Percentiles rank a stretch among this genome's conserved stretches.
These are phyloP conservation scores for Polylopha cassiicola DNA, from an alignment of 2,888 invertebrate species.

Conservation along the genomic window DNA sequence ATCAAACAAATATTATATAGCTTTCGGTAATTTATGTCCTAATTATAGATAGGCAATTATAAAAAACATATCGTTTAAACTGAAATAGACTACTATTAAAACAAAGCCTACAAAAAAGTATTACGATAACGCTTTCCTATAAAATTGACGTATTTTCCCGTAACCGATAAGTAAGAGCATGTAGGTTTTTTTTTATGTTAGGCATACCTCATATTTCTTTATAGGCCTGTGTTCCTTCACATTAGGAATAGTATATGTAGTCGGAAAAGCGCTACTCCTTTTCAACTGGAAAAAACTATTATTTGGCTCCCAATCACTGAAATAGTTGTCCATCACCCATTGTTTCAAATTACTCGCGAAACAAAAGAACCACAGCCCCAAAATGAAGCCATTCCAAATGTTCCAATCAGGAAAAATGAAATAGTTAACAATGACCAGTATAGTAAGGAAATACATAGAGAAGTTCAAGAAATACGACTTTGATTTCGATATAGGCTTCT, in stretches of 20 bases:
- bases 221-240: constrained; percentile 79
- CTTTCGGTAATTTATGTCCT: too few relatives aligned
- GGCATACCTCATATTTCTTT: constrained; percentile 76
- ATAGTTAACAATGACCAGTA: constrained; percentile 52
- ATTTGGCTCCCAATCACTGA: constrained; percentile 51
- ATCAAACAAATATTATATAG: too few relatives aligned
- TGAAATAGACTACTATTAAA: too few relatives aligned
- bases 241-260: constrained; percentile 77
- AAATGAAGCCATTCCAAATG: constrained; percentile 64
- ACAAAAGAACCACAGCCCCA: constrained; percentile 65
- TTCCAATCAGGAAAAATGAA: constrained; percentile 57
- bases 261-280: constrained; percentile 37
- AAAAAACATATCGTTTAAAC: too few relatives aligned
- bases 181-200: too few relatives aligned
- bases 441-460: constrained; percentile 58
- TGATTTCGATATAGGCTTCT: constrained; percentile 28
- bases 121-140: too few relatives aligned
- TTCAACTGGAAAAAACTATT: constrained; percentile 44
- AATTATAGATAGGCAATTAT: too few relatives aligned
- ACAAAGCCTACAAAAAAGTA: too few relatives aligned
- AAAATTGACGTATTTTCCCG: too few relatives aligned
- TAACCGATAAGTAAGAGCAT: too few relatives aligned
- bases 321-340: constrained; percentile 62
- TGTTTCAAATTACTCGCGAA: constrained; percentile 50
- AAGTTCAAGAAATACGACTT: constrained; percentile 51